Base-by-base conservation (phyloP, 1,140 invertebrate genomes). In the Propsilocerus akamusi region DNA sequence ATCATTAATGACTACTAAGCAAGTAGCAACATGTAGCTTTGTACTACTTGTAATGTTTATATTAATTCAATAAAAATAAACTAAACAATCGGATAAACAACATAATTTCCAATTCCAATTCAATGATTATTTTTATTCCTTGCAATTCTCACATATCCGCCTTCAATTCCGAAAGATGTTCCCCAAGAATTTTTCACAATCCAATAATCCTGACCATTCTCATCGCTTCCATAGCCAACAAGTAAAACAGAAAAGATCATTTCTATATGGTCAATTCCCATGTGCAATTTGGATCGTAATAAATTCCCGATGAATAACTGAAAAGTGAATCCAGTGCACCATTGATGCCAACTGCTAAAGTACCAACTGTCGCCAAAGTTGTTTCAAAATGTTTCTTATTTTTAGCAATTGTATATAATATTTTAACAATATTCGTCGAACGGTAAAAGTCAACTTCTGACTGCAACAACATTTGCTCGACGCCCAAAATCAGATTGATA, bases 221-320 rank as follows among this genome's bases (percentile, higher is more conserved):
- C 64, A 47, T 74, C 71, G 4, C 76, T 78, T 20, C 86, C 87
- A 66, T 90, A 92, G 30, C 88, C 89, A 48, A 92, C 83, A 52
- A 77, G 74, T 5, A 91, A 62, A 3, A 93, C 87, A 49, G 81
- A 87, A 61, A 91, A 87, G n/a, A n/a, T n/a, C n/a, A n/a, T n/a
- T n/a, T n/a, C n/a, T n/a, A n/a, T n/a, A n/a, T n/a, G 60, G 91
- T 83, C 17, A 91, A 63, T 20, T 73, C 58, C 22, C 69, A 61
- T 5, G 72, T 60, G 48, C 71, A 69, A 51, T 8, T 41, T 20
- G 2, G 5, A 20, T 41, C 34, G 22, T 41, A 14, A 20, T 41
- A 41, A 20, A 41, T 20, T 20, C 34, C 34, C 5, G 5, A 6
- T 41, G n/a, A 17, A 41, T 41, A 41, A 17, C 17, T 10, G 22